Base-by-base conservation (phyloP, 2,113 vertebrate species). In the Centropristis striata region DNA sequence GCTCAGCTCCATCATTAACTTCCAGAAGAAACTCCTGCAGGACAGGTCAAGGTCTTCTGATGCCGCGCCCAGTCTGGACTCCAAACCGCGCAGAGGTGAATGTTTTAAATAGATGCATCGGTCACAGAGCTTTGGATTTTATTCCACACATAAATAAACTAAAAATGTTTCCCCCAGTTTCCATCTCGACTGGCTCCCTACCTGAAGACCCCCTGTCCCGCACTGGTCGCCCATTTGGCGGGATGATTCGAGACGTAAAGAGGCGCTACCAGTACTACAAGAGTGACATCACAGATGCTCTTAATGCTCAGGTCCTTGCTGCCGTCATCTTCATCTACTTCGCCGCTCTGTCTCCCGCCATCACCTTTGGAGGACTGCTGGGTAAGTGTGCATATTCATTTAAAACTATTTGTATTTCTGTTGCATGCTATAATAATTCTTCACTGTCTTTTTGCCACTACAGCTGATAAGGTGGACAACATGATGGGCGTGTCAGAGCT, bases 261-360 rank as follows among this genome's bases (percentile, higher is more conserved):
- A 95, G 96, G 12, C 97, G 98, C 9, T 98, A 97, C 90, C 95
- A 95, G 59, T 90, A 95, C 79, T 99, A 99, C 15, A 92, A 95
- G 81, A 98, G 97, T 4, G 98, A 99, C 92, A 95, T 99, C 92
- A 97, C 87, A 0, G 98, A 99, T 0, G 97, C 96, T 0, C 81
- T 97, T 1, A 97, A 92, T 20, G 73, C 94, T 1, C 98, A 99
- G 90, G 97, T 96, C 68, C 87, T 99, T 70, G 97, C 98, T 0
- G 96, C 98, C 0, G 90, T 98, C 87, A 98, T 99, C 89, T 99
- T 99, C 90, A 99, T 99, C 93, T 99, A 99, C 92, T 99, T 99
- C 1, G 98, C 98, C 0, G 97, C 98, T 4, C 90, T 99, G 80
- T 97, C 98, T 1, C 98, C 98, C 0, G 96, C 98, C 23, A 90